These are phyloP conservation scores for Cydia fagiglandana DNA, from an alignment of 1,140 invertebrate genomes.

Conservation along the genomic window DNA sequence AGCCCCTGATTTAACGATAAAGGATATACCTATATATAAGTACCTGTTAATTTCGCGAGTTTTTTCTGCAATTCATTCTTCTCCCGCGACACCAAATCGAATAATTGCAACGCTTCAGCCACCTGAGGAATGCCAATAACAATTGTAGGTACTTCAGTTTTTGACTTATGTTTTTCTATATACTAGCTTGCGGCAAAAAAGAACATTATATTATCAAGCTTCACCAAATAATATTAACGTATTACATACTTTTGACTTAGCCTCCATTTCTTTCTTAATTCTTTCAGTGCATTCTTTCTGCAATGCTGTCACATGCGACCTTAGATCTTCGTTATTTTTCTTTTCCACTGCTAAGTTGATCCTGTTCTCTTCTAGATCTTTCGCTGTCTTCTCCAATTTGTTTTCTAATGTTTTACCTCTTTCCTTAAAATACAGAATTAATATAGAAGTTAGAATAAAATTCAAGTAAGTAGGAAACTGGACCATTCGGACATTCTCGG, in stretches of 20 bases:
- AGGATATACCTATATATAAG: conserved; percentile 12
- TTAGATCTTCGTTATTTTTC: conserved; percentile 60
- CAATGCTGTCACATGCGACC: conserved; percentile 46
- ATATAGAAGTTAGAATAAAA: too few species aligned
- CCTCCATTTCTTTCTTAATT: conserved; percentile 64
- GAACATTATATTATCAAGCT: too few species aligned
- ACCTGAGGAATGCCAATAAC: conserved; percentile 50
- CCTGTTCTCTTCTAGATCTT: conserved; percentile 59
- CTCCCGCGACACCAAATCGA: conserved; percentile 62
- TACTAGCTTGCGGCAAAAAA: too few species aligned
- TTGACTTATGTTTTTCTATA: neutral
- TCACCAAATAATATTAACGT: neutral
- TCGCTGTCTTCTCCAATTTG: conserved; percentile 58
- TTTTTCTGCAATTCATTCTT: conserved; percentile 65
- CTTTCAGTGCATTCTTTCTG: conserved; percentile 60
- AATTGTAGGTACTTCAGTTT: neutral
- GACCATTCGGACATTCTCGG: too few species aligned
- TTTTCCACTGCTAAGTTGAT: conserved; percentile 58
- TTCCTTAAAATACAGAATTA: conserved; percentile 58
- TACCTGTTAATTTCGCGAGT: conserved; percentile 58
- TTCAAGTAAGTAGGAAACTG: too few species aligned
- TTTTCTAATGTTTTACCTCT: conserved; percentile 60
- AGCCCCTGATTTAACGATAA: too few species aligned
- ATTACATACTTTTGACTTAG: conserved; percentile 63
- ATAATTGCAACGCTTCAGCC: conserved; percentile 70